Percentiles rank a stretch among this genome's conserved stretches.
These are phyloP conservation scores for Gnathonemus echidnorhynchus DNA, from an alignment of 2,113 vertebrate genomes.

Conservation along the genomic window DNA sequence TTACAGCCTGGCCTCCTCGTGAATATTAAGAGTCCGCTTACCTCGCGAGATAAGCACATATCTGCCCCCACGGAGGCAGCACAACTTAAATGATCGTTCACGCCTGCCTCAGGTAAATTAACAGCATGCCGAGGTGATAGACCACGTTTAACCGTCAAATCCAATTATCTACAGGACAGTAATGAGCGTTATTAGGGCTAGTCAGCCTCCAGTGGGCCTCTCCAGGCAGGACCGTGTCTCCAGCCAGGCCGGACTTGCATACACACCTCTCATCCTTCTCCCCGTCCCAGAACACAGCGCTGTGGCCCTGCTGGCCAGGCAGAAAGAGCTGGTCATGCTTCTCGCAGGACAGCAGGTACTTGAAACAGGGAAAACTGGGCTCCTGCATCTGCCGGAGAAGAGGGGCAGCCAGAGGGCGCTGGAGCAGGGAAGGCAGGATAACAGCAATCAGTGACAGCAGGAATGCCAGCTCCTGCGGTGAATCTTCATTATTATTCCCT, in stretches of 20 bases:
- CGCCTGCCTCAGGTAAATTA: not conserved
- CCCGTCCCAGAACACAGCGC: slow-evolving; percentile 83
- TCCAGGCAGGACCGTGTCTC: not conserved
- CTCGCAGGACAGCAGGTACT: slow-evolving; percentile 74
- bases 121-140: not conserved
- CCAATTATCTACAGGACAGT: not conserved
- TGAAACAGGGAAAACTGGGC: slow-evolving; percentile 80
- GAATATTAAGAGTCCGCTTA: slow-evolving; percentile 23
- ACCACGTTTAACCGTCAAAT: not conserved
- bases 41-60: not conserved
- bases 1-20: slow-evolving; percentile 12
- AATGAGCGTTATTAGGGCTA: not conserved
- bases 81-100: not conserved
- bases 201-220: not conserved
- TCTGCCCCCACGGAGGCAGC: not conserved
- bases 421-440: slow-evolving; percentile 19
- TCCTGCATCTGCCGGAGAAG: slow-evolving; percentile 87
- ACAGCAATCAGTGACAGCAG: not conserved
- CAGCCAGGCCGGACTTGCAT: not conserved
- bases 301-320: slow-evolving; percentile 74
- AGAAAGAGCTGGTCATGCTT: slow-evolving; percentile 79
- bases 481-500: not conserved
- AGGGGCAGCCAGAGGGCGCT: slow-evolving; percentile 78
- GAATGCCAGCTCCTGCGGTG: not conserved
- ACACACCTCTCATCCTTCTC: slow-evolving; percentile 73